These are phyloP conservation scores for Astropecten irregularis DNA, from an alignment of 53 echinoderm and acorn worm genomes.

Conservation along the genomic window DNA sequence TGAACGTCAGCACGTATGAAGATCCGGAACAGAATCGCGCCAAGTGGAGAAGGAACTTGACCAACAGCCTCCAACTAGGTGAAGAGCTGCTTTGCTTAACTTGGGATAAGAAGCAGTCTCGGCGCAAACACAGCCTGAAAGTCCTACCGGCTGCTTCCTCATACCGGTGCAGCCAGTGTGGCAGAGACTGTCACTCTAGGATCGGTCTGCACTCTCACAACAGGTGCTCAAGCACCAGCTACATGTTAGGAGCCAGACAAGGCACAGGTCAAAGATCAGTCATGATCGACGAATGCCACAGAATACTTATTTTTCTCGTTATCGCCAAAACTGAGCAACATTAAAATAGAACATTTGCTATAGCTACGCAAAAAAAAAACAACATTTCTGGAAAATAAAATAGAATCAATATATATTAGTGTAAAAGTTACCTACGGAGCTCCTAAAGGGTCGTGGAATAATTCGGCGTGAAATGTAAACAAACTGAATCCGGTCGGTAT, in stretches of 20 bases:
- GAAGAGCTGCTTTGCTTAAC: background rate
- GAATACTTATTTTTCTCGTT: too few species aligned
- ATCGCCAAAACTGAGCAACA: too few species aligned
- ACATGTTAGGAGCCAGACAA: background rate
- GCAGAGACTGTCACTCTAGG: too few species aligned
- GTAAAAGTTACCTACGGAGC: too few species aligned
- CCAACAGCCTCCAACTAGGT: background rate
- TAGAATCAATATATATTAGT: too few species aligned
- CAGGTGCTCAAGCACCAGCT: background rate
- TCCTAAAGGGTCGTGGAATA: too few species aligned
- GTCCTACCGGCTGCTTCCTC: background rate
- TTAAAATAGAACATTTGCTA: too few species aligned
- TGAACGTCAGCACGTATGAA: background rate
- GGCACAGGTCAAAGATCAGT: conserved; percentile 1
- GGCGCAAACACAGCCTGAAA: too few species aligned
- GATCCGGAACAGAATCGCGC: background rate
- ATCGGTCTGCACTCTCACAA: background rate
- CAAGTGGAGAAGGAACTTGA: background rate
- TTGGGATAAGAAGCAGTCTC: background rate
- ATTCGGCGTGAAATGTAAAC: too few species aligned
- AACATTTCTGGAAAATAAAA: too few species aligned
- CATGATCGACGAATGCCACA: background rate
- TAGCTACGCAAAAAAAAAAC: too few species aligned
- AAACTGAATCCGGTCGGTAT: too few species aligned
- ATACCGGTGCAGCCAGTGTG: background rate